These are phyloP conservation scores for Penaeus japonicus DNA, from an alignment of 1,140 invertebrate species.

Conservation along the genomic window DNA sequence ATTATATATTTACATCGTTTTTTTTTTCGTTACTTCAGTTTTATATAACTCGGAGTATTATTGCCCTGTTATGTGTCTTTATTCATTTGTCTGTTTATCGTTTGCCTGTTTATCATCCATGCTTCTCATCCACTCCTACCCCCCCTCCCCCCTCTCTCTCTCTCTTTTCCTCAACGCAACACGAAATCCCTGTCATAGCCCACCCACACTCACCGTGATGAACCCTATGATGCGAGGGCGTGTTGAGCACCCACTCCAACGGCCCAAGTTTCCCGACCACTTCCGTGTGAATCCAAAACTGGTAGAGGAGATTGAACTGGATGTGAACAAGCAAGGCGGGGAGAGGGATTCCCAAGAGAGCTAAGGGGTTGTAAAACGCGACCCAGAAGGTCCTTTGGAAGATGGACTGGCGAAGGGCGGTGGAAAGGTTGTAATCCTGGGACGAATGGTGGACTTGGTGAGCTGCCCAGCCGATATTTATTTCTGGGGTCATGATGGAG, in stretches of 20 bases:
- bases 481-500: slow-evolving; percentile 64
- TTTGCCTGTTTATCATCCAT: no score
- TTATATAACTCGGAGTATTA: no score
- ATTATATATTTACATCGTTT: no score
- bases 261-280: slow-evolving; percentile 66
- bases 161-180: no score
- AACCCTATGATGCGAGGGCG: slow-evolving; percentile 47
- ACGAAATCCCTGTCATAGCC: no score
- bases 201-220: no score
- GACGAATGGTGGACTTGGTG: slow-evolving; percentile 97
- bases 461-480: slow-evolving; percentile 67
- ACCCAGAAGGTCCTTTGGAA: slow-evolving; percentile 84
- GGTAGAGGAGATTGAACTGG: slow-evolving; percentile 67
- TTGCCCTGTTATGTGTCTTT: no score
- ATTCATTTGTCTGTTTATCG: no score
- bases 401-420: slow-evolving; percentile 83
- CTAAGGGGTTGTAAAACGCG: slow-evolving; percentile 68
- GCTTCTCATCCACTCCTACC: no score
- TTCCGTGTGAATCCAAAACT: slow-evolving; percentile 69
- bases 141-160: no score
- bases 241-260: slow-evolving; percentile 70
- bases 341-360: slow-evolving; percentile 65
- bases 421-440: slow-evolving; percentile 93
- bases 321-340: slow-evolving; percentile 65
- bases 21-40: no score